Evolutionary conservation across 2,113 vertebrate genomes (phyloP), one percentile per base, ranked within the genome.

Genomic region (Ceuthmochares aereus): DNA sequence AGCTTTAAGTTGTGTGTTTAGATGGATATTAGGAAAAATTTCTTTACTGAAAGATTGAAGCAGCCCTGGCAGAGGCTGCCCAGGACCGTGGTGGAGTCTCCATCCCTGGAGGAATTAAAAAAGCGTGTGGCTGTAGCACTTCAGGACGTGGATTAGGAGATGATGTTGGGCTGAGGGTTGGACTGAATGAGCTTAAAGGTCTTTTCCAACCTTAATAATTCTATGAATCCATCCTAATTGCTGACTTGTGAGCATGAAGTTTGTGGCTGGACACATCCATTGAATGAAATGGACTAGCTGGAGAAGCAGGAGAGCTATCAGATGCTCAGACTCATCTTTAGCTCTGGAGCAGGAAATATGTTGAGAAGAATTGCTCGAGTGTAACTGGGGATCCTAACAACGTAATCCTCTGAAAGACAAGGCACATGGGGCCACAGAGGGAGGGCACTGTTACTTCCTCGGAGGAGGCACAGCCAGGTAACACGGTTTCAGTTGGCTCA

Each of bases 401-500:
- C 29, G 42, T 13, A 60, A 8, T 10, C 32, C 36, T 23, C 30
- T 1, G 1, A 20, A 32, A 64, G 23, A 36, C n/a, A 56, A 43
- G 30, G 42, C 29, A 7, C 0, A 0, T 8, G 74, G 43, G 14
- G 6, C 36, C 37, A 36, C 32, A 12, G 45, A 26, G 47, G 47
- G 45, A 40, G 40, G 12, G 40, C 0, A 1, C 43, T 0, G 2
- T n/a, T 45, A 25, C 51, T 27, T 23, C 37, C 59, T 45, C 1
- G 1, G 13, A 30, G 54, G 37, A 66, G 37, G 32, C 6, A 17
- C 27, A 51, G 55, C 14, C 0, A 3, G 12, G 15, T 56, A 23
- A 17, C 1, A 1, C 26, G 36, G 49, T 77, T 72, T 20, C 8
- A 2, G 0, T 55, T 0, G 6, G 22, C 32, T 56, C 74, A 30